Evolutionary conservation across 2,888 invertebrate genomes (phyloP).

Genomic region (Zootermopsis nevadensis): DNA sequence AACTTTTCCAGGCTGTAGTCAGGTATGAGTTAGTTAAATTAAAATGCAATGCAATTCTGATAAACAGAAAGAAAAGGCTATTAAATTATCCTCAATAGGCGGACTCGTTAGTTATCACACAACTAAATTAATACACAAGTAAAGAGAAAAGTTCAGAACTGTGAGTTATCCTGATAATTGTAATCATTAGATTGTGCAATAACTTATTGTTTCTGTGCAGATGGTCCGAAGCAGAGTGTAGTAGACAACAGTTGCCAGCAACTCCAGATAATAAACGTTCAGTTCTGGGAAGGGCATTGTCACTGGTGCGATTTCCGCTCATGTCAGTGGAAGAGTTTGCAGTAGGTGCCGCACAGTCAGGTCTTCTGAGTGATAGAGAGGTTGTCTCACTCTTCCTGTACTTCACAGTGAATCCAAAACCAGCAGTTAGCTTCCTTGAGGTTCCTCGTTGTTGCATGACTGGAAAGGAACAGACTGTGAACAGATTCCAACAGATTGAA

Average conservation of each 20-base stretch:
- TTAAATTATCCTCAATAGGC: no score
- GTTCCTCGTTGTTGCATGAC: slow-evolving; percentile 78
- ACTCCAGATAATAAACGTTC: slow-evolving; percentile 76
- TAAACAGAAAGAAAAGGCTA: no score
- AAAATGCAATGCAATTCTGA: no score
- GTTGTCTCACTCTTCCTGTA: slow-evolving; percentile 79
- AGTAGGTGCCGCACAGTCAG: slow-evolving; percentile 79
- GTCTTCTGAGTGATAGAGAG: slow-evolving; percentile 79
- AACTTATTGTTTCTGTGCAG: slow-evolving; percentile 58
- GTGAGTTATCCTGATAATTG: no score
- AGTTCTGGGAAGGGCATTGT: slow-evolving; percentile 76
- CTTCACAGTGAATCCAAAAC: slow-evolving; percentile 77
- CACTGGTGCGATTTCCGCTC: slow-evolving; percentile 81
- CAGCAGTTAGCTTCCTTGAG: slow-evolving; percentile 76
- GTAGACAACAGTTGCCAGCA: slow-evolving; percentile 72
- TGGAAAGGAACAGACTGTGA: slow-evolving; percentile 80
- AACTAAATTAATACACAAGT: no score
- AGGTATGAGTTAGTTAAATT: slow-evolving; percentile 59
- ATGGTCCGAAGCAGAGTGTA: slow-evolving; percentile 82
- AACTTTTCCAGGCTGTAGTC: slow-evolving; percentile 79
- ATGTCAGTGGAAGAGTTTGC: slow-evolving; percentile 91
- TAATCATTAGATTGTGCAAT: no score
- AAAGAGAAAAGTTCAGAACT: no score
- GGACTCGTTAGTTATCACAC: no score
- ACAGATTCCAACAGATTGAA: slow-evolving; percentile 80